Evolutionary conservation across 1,140 invertebrate genomes (phyloP).

Genomic region (Coptotermes formosanus): DNA sequence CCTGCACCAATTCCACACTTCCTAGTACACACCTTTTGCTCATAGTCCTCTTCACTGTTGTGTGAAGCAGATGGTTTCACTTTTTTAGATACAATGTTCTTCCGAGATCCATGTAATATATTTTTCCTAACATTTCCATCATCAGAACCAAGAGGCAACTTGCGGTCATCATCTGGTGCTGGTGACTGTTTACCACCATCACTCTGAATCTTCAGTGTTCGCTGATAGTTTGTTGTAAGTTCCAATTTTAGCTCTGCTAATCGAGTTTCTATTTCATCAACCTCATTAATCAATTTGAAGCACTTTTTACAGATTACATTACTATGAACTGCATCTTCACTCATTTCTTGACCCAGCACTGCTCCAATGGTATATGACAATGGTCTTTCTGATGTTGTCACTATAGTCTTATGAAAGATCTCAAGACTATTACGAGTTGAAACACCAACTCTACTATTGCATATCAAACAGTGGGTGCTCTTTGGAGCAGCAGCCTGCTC

Average conservation of each 20-base stretch:
- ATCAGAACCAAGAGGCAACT: slow-evolving; percentile 27
- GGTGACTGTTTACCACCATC: slow-evolving; percentile 6
- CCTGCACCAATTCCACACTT: too few relatives aligned
- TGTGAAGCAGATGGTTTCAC: slow-evolving; percentile 3
- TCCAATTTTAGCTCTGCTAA: slow-evolving; percentile 51
- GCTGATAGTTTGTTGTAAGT: slow-evolving; percentile 48
- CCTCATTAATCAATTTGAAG: slow-evolving; percentile 59
- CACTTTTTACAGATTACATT: slow-evolving; percentile 63
- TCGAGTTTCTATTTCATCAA: slow-evolving; percentile 57
- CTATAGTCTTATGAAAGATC: slow-evolving; percentile 31
- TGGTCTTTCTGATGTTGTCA: slow-evolving; percentile 47
- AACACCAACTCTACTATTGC: slow-evolving; percentile 33
- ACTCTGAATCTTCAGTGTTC: slow-evolving; percentile 42
- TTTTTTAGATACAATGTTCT: slow-evolving; percentile 29
- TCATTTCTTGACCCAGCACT: slow-evolving; percentile 52
- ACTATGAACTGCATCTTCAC: slow-evolving; percentile 52
- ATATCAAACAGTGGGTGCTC: slow-evolving; percentile 33
- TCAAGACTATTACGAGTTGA: slow-evolving; percentile 34
- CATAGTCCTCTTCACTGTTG: slow-evolving; percentile 32
- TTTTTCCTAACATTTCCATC: slow-evolving; percentile 28
- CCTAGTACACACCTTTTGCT: slow-evolving; percentile 24
- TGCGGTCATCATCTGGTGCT: slow-evolving; percentile 29
- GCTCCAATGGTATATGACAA: slow-evolving; percentile 50
- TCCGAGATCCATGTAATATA: not conserved
- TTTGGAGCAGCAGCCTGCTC: slow-evolving; percentile 25